phyloP scores from a whole-genome alignment of 2,113 vertebrate species.

The Myiopsitta monachus region DNA sequence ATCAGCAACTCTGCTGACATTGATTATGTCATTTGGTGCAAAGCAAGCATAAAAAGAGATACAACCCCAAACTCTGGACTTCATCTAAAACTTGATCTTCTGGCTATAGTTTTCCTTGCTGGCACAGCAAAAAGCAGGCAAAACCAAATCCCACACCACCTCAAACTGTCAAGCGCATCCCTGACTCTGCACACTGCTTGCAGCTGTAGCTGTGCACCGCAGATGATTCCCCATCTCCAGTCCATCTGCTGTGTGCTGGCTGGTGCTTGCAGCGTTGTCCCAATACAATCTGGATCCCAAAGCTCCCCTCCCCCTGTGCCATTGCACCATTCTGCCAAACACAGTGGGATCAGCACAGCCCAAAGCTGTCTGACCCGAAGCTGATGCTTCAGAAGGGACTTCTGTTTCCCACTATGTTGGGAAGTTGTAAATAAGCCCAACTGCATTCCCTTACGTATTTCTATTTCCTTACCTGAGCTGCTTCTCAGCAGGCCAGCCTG shows the following conservation, averaged over 20 bases:
- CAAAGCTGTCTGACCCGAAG: background rate
- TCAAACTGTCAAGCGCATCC: background rate
- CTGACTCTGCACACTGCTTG: background rate
- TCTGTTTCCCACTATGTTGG: background rate
- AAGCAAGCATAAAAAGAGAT: slow-evolving; percentile 28
- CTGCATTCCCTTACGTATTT: background rate
- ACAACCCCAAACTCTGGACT: background rate
- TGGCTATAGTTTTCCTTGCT: background rate
- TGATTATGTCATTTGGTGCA: background rate
- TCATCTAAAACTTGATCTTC: background rate
- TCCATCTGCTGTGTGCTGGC: slow-evolving; percentile 7
- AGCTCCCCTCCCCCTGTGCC: background rate
- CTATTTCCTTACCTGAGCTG: background rate
- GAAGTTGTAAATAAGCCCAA: background rate
- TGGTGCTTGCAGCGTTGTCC: background rate
- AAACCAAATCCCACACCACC: background rate
- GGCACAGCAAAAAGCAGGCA: background rate
- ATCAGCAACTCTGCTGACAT: slow-evolving; percentile 12
- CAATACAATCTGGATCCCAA: background rate
- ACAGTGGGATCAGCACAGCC: background rate
- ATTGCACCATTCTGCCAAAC: background rate
- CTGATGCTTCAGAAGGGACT: background rate
- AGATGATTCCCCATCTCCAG: background rate
- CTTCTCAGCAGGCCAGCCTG: background rate
- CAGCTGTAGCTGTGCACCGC: background rate